Evolutionary conservation across 2,888 invertebrate species (phyloP).

Genomic region (Eulithis testata): DNA sequence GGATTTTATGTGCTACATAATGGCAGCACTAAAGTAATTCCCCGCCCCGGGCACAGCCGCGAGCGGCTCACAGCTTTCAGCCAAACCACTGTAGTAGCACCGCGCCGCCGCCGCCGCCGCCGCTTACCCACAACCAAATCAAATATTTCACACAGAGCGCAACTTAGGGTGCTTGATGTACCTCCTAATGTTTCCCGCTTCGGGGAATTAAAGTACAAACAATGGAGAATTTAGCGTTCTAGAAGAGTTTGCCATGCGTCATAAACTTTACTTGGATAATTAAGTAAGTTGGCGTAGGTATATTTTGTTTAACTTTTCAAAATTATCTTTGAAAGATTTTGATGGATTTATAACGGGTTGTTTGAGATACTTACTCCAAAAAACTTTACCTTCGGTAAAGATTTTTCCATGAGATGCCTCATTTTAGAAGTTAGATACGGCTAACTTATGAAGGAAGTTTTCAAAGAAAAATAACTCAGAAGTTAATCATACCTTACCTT

Average conservation of each 20-base stretch:
- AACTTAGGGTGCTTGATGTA: slow-evolving; percentile 12
- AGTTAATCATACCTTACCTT: slow-evolving; percentile 22
- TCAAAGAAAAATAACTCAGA: slow-evolving; percentile 22
- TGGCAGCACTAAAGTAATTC: slow-evolving; percentile 32
- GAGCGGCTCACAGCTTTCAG: slow-evolving; percentile 40
- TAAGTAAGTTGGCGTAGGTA: too few species aligned
- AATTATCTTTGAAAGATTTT: not conserved
- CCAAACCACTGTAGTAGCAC: slow-evolving; percentile 24
- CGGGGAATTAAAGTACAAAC: slow-evolving; percentile 16
- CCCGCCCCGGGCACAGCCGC: slow-evolving; percentile 35
- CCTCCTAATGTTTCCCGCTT: slow-evolving; percentile 16
- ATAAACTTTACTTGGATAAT: not conserved
- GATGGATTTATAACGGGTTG: too few species aligned
- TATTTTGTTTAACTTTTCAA: not conserved
- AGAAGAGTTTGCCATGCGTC: not conserved
- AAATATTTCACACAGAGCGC: slow-evolving; percentile 30
- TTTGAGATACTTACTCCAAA: not conserved
- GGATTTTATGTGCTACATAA: slow-evolving; percentile 1
- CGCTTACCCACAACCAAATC: slow-evolving; percentile 32
- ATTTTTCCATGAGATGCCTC: not conserved
- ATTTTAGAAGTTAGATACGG: slow-evolving; percentile 5
- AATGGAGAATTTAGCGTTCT: slow-evolving; percentile 11
- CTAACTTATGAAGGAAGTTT: slow-evolving; percentile 19
- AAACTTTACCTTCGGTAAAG: not conserved
- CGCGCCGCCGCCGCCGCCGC: slow-evolving; percentile 16